These are phyloP conservation scores for Meteorus cinctellus DNA, from an alignment of 2,888 invertebrate species.

Conservation along the genomic window DNA sequence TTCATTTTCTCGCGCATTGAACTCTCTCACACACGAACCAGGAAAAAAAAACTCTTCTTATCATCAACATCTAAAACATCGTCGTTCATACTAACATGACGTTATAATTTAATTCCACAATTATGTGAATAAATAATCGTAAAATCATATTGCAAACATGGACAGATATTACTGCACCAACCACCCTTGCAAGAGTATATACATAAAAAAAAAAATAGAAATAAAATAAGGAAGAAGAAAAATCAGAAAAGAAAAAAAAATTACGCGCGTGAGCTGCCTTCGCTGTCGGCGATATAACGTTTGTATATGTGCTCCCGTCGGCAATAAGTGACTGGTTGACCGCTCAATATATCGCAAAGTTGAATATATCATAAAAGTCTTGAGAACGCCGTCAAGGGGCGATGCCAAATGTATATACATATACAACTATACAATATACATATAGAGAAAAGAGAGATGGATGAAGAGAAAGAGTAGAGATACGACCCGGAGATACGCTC, in stretches of 20 bases:
- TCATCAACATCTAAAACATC: background rate
- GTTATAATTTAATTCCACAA: constrained; percentile 13
- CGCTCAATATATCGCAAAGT: constrained; percentile 54
- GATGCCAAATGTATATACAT: constrained; percentile 32
- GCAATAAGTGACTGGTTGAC: constrained; percentile 53
- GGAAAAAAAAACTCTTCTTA: background rate
- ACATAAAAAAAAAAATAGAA: background rate
- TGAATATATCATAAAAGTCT: constrained; percentile 58
- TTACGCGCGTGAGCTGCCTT: constrained; percentile 24
- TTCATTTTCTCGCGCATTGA: background rate
- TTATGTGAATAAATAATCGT: constrained; percentile 17
- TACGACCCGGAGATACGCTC: constrained; percentile 61
- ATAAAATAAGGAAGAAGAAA: background rate
- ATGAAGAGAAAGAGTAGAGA: constrained; percentile 51
- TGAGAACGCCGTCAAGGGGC: constrained; percentile 47
- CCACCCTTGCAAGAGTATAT: background rate
- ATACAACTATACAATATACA: constrained; percentile 12
- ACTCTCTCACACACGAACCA: background rate
- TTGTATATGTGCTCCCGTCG: constrained; percentile 28
- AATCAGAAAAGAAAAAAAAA: background rate
- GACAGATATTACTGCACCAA: background rate
- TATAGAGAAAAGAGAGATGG: constrained; percentile 34
- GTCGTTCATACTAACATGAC: background rate
- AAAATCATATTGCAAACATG: constrained; percentile 9
- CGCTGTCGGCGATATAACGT: constrained; percentile 41